Evolutionary conservation across 2,113 vertebrate species (phyloP).

Genomic region (Cinclus mexicanus): DNA sequence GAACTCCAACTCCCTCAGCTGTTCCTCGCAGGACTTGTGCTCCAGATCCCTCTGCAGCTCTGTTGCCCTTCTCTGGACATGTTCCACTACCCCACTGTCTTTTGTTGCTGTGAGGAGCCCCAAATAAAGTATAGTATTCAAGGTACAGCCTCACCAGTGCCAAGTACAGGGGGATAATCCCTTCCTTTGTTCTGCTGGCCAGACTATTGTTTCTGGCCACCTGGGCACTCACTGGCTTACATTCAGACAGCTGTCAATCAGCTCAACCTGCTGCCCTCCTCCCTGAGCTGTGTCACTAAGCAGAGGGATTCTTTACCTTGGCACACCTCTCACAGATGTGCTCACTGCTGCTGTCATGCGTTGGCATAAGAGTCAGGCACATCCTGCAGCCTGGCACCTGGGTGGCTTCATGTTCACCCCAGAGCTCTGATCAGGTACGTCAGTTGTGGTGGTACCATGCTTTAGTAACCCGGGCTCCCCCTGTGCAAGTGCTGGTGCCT

Average conservation of each 20-base stretch:
- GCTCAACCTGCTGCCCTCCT: not conserved
- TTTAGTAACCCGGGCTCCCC: not conserved
- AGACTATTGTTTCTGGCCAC: not conserved
- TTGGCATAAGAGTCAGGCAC: accelerated
- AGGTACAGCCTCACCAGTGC: not conserved
- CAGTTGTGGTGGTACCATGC: not conserved
- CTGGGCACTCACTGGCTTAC: not conserved
- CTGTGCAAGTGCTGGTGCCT: not conserved
- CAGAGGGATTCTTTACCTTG: not conserved
- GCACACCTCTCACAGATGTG: not conserved
- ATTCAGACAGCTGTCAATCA: not conserved
- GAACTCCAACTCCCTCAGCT: not conserved
- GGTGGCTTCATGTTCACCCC: not conserved
- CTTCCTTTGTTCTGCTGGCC: not conserved
- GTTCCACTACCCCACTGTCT: not conserved
- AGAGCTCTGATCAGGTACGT: not conserved
- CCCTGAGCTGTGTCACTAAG: not conserved
- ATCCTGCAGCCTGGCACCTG: not conserved
- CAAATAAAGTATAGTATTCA: not conserved
- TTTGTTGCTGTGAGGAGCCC: not conserved
- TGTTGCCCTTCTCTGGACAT: not conserved
- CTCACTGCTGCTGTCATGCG: not conserved
- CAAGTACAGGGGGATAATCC: not conserved
- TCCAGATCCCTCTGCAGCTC: not conserved
- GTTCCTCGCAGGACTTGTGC: not conserved